Conservation (phyloP, 2,888 invertebrate species). For the Candidula unifasciata region DNA sequence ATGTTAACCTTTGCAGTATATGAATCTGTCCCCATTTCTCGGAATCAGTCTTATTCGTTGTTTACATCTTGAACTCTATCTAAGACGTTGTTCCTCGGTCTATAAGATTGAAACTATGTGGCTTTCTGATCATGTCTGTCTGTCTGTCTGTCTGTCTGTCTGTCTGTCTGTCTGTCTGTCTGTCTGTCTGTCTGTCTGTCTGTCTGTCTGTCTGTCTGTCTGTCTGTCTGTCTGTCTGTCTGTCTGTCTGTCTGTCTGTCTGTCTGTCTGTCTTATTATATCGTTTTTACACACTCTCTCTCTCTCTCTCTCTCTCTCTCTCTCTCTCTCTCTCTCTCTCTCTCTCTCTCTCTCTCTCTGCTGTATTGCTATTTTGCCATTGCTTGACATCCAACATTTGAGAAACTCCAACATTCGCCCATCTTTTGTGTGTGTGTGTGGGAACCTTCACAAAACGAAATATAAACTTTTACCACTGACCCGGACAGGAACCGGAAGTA, state of each 20-base stretch:
- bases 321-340: background rate
- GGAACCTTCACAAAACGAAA: no score
- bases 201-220: background rate
- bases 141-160: background rate
- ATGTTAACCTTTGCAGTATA: no score
- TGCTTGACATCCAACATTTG: background rate
- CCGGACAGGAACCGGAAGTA: constrained; percentile 21
- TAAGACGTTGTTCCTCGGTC: no score
- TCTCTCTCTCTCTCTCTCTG: background rate
- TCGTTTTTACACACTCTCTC: background rate
- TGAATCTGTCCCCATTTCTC: no score
- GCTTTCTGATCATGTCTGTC: background rate
- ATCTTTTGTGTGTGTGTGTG: background rate
- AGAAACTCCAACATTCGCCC: background rate
- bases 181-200: background rate
- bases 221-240: background rate
- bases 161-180: background rate
- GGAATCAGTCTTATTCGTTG: no score
- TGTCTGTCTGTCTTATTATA: background rate
- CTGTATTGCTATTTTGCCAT: background rate
- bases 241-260: background rate
- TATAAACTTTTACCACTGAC: background rate
- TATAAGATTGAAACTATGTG: no score
- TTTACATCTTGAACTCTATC: no score
- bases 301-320: background rate